phyloP scores from a whole-genome alignment of 2,888 invertebrate genomes.

The Nudaria mundana region DNA sequence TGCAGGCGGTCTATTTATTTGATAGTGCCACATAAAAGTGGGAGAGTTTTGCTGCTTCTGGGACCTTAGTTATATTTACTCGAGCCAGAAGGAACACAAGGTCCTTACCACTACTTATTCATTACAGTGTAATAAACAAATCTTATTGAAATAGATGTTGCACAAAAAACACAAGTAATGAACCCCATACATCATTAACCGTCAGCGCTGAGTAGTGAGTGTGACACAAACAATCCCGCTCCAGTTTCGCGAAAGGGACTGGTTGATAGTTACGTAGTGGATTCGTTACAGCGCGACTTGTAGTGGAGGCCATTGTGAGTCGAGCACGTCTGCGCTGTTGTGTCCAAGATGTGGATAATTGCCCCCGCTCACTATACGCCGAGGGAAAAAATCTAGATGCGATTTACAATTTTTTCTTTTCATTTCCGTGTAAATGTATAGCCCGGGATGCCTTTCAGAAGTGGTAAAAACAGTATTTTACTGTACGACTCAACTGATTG shows the following conservation, averaged over 20 bases:
- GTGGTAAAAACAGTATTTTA: no score
- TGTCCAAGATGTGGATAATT: slow-evolving; percentile 79
- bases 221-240: slow-evolving; percentile 74
- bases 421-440: no score
- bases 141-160: no score
- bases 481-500: no score
- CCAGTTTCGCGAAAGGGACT: slow-evolving; percentile 69
- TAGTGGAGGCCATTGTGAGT: slow-evolving; percentile 75
- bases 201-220: slow-evolving; percentile 48
- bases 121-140: no score
- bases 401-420: slow-evolving; percentile 25
- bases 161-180: slow-evolving; percentile 61
- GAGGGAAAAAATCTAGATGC: slow-evolving; percentile 37
- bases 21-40: no score
- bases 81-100: no score
- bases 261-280: slow-evolving; percentile 71
- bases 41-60: no score
- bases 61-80: no score
- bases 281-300: slow-evolving; percentile 76
- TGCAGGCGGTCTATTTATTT: no score
- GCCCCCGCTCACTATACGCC: slow-evolving; percentile 57
- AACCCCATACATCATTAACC: slow-evolving; percentile 75
- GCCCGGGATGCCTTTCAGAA: no score
- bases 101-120: no score
- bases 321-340: slow-evolving; percentile 75